Conservation (phyloP, 2,113 vertebrate genomes). For the Dicaeum eximium region DNA sequence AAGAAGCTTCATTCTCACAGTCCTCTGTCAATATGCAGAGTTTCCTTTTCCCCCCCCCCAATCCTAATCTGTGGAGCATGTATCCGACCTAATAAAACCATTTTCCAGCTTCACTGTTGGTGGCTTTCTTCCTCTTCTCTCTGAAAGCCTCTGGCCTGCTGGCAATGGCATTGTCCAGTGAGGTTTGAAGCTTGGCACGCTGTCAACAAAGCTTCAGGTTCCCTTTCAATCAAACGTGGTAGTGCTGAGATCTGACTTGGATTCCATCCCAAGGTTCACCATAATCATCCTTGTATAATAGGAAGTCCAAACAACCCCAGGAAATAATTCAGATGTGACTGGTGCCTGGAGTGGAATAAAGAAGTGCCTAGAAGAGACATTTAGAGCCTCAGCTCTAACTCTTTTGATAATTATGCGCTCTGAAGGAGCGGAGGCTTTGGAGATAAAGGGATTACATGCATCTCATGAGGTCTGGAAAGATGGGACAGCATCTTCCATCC, state of each 20-base stretch:
- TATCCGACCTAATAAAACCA: not conserved
- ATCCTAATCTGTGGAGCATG: not conserved
- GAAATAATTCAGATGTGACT: slow-evolving; percentile 38
- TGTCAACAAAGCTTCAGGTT: slow-evolving; percentile 13
- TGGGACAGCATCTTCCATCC: not conserved
- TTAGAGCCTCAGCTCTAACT: not conserved
- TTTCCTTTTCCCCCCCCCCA: not conserved
- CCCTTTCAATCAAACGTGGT: not conserved
- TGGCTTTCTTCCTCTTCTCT: slow-evolving; percentile 8
- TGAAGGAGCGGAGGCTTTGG: not conserved
- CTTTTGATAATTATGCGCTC: not conserved
- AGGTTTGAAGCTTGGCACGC: not conserved
- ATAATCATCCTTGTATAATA: not conserved
- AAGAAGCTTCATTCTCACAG: not conserved
- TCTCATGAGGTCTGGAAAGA: not conserved
- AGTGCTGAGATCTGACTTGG: not conserved
- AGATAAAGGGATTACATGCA: slow-evolving; percentile 27
- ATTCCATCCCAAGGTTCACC: slow-evolving; percentile 33
- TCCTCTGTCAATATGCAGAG: not conserved
- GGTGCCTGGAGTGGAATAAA: slow-evolving; percentile 7
- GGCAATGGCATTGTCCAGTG: not conserved
- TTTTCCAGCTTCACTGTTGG: not conserved
- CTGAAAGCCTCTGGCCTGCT: slow-evolving; percentile 24
- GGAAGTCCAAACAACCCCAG: slow-evolving; percentile 48
- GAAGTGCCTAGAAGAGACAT: not conserved